These are phyloP conservation scores for Argyresthia goedartella DNA, from an alignment of 2,888 invertebrate species.

Conservation along the genomic window DNA sequence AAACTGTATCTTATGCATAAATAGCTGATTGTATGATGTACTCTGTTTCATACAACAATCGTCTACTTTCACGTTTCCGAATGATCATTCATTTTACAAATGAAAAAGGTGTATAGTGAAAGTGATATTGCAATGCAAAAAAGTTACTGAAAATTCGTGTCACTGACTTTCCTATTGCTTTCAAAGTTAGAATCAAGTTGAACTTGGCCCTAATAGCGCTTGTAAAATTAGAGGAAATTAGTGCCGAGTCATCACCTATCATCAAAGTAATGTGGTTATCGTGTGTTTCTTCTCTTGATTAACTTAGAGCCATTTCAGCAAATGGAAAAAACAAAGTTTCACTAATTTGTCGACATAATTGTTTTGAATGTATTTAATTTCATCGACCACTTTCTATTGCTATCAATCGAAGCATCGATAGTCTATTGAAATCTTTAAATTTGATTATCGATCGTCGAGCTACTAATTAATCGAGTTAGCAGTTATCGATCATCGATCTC, in stretches of 20 bases:
- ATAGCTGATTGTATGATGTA: no score
- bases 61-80: constrained; percentile 61
- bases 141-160: constrained; percentile 65
- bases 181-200: constrained; percentile 32
- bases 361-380: neutral
- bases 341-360: neutral
- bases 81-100: constrained; percentile 51
- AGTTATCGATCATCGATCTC: neutral
- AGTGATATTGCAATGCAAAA: constrained; percentile 61
- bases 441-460: neutral
- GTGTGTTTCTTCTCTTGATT: neutral
- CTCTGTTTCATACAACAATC: constrained; percentile 17
- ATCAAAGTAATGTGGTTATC: constrained; percentile 1
- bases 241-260: neutral
- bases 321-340: constrained; percentile 1
- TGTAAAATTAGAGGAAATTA: constrained; percentile 4
- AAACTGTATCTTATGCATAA: no score
- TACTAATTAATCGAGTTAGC: constrained; percentile 2
- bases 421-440: neutral
- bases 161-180: constrained; percentile 57
- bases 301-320: neutral
- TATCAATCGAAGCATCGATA: neutral
- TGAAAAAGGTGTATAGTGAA: constrained; percentile 55
- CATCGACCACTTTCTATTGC: neutral
- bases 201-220: constrained; percentile 38